These are phyloP conservation scores for Steromphala cineraria DNA, from an alignment of 2,888 invertebrate species.

Conservation along the genomic window DNA sequence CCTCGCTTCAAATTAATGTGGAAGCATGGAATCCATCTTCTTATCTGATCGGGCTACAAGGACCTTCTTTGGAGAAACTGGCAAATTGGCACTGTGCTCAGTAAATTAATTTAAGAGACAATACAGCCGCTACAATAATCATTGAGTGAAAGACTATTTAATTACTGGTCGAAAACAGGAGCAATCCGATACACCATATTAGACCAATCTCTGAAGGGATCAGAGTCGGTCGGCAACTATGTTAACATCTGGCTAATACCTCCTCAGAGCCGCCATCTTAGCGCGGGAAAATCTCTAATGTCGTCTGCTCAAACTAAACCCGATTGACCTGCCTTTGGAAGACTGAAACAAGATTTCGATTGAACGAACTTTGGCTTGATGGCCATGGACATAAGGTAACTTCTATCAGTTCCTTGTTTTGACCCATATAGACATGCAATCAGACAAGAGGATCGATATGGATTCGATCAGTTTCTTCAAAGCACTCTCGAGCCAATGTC, in stretches of 20 bases:
- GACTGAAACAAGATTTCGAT: no score
- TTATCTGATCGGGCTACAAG: conserved; percentile 8
- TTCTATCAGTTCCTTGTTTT: no score
- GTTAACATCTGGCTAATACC: conserved; percentile 18
- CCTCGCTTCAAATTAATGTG: conserved; percentile 9
- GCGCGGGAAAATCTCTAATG: neutral
- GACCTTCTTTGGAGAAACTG: neutral
- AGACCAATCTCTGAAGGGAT: neutral
- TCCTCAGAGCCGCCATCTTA: neutral
- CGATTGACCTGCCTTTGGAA: no score
- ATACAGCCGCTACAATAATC: conserved; percentile 19
- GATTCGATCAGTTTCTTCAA: no score
- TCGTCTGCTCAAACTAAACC: conserved; percentile 4
- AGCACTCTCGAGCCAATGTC: no score
- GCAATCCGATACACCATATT: conserved; percentile 17
- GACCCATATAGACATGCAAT: no score
- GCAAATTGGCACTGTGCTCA: conserved; percentile 13
- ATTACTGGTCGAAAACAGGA: conserved; percentile 4
- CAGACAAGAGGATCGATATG: no score
- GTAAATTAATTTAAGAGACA: conserved; percentile 19
- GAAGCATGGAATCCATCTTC: neutral
- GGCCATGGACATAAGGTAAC: no score
- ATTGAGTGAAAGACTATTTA: conserved; percentile 15
- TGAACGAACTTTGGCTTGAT: no score
- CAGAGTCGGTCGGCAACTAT: neutral